Conservation (phyloP, 53 echinoderm and acorn worm genomes). For the Henricia sp. region DNA sequence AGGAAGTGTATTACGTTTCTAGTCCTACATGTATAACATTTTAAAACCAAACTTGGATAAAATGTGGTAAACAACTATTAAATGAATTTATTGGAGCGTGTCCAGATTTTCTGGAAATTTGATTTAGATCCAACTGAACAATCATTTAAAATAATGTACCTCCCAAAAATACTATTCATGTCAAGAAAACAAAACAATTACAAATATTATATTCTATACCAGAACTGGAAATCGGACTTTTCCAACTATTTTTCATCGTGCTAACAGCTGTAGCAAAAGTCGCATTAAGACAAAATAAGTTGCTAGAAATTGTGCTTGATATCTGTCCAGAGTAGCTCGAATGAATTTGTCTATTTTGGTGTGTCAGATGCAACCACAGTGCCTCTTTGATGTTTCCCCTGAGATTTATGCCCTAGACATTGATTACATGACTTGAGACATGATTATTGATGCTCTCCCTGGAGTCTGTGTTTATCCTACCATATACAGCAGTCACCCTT, state of each 20-base stretch:
- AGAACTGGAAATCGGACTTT: neutral
- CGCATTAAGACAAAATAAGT: conserved; percentile 5
- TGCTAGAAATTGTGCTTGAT: neutral
- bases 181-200: no score
- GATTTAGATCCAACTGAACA: no score
- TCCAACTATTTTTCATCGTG: neutral
- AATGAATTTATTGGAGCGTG: no score
- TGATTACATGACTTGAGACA: conserved; percentile 49
- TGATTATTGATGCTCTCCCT: conserved; percentile 26
- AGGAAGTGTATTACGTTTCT: no score
- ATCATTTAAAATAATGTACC: no score
- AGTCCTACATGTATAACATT: no score
- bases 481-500: conserved; percentile 63
- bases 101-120: no score
- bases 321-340: neutral
- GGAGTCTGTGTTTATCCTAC: conserved; percentile 51
- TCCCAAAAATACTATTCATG: no score
- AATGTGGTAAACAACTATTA: no score
- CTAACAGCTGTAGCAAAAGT: neutral
- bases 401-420: neutral
- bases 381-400: conserved; percentile 33
- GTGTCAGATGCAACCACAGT: conserved; percentile 1
- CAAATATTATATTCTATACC: no score
- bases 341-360: neutral
- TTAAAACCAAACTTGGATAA: no score